Percentiles rank a stretch among this genome's conserved stretches.
Conservation (phyloP, 2,113 vertebrate species). For the Vulpes ferrilata region DNA sequence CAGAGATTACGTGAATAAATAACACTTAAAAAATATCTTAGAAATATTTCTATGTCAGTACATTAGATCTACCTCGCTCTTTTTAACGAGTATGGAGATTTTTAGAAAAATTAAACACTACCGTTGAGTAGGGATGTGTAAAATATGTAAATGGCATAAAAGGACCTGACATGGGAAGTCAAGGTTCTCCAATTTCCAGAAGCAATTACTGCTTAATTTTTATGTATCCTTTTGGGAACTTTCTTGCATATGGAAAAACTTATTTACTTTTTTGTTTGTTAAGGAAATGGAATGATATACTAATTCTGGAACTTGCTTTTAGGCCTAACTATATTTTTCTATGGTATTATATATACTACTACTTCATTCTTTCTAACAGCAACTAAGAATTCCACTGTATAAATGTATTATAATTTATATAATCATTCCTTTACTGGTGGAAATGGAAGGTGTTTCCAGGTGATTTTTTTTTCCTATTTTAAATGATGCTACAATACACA, state of each 20-base stretch:
- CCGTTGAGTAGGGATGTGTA: background rate
- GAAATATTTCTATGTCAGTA: background rate
- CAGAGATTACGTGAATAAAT: background rate
- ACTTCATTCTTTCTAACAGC: background rate
- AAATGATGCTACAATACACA: background rate
- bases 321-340: background rate
- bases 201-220: background rate
- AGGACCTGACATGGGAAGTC: background rate
- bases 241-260: background rate
- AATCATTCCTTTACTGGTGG: background rate
- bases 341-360: no score
- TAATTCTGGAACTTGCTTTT: constrained; percentile 9
- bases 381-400: background rate
- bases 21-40: background rate
- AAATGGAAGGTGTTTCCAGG: background rate
- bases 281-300: background rate
- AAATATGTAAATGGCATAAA: background rate
- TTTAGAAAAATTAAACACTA: background rate
- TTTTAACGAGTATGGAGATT: background rate
- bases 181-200: background rate
- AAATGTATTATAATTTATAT: background rate
- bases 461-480: background rate
- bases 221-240: background rate
- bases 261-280: background rate
- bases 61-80: background rate